Base-by-base conservation (phyloP, 2,888 invertebrate species). In the Macaria notata region DNA sequence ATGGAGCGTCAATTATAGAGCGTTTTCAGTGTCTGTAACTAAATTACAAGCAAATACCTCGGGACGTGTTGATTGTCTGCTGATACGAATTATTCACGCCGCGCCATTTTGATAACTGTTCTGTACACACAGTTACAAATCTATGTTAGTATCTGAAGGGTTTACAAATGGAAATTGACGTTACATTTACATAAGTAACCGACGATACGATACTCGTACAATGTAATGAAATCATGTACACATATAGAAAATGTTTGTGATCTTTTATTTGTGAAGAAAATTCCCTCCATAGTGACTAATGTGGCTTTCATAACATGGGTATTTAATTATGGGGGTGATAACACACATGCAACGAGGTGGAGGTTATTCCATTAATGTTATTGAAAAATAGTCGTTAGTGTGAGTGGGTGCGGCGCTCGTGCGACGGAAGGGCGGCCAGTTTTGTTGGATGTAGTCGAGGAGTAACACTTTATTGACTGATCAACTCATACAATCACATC, bases 301-400 rank as follows among this genome's bases (percentile, higher is more conserved):
- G 19, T 19, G 19, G 19, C 19, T 36, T 7, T 36, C 33, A 36
- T 7, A 7, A 36, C 3, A 36, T 36, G 33, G 33, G 4, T 36
- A 4, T 36, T 36, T 36, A 36, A 36, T 36, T 6, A 36, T 7
- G 7, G 33, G 46, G 31, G 31, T 46, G 69, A 72, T 64, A 63
- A 62, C 60, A 66, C 58, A 67, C 61, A 68, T 62, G 73, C 75
- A 79, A 75, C 75, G 73, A 73, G 70, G 68, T 65, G 68, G 67
- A 73, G 72, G 72, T 74, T 75, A 79, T 82, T 76, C 79, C 79
- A 78, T 83, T 84, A 83, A 78, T 79, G 81, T 83, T 84, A 84
- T 83, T 84, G 84, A 83, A 81, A 84, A 83, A 81, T 83, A 81
- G 80, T 81, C 76, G 79, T 83, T 83, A 81, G 78, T 76, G 75